Base-by-base conservation (phyloP, 2,888 invertebrate species). In the Uropetala carovei region DNA sequence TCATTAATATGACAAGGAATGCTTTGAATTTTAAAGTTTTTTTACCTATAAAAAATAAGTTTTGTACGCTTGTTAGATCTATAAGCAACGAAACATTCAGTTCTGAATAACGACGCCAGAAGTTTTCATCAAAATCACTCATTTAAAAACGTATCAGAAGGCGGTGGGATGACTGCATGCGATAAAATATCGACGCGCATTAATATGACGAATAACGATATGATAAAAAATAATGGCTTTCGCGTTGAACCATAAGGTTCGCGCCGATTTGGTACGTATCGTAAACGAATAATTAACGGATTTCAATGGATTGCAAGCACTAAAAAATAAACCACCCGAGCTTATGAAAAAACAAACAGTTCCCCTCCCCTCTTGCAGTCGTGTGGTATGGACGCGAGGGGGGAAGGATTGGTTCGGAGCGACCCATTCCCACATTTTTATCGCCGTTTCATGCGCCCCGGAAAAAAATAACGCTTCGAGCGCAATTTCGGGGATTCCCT, bases 241-340 rank as follows among this genome's bases (percentile, higher is more conserved):
- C 75, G 27, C 27, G 22, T 27, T 27, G 4, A 75, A 27, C 75
- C 75, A 75, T 75, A 75, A 75, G 75, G 22, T 27, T 75, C 75
- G 75, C 27, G 27, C 5, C 27, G 22, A 18, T 14, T 22, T 9
- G 75, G 22, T 13, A 75, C 75, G 75, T 27, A 75, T 27, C 22
- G 27, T 75, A 75, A 75, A 75, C 75, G 75, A 75, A 75, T 75
- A 75, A 75, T 75, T 75, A 27, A 27, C 22, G 75, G 75, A 75
- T 75, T 75, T 75, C 27, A 22, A 75, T 27, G 75, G 75, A 75
- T 75, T 27, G 75, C 22, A 13, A 27, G 22, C 75, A 75, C 18
- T 22, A 75, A 75, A 75, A 75, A 27, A 75, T 75, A 27, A 75
- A 75, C 13, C 75, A 75, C 75, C 22, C 13, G 7, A 75, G 75